These are phyloP conservation scores for Pipistrellus pipistrellus DNA, from an alignment of 2,797 vertebrate species.

Conservation along the genomic window DNA sequence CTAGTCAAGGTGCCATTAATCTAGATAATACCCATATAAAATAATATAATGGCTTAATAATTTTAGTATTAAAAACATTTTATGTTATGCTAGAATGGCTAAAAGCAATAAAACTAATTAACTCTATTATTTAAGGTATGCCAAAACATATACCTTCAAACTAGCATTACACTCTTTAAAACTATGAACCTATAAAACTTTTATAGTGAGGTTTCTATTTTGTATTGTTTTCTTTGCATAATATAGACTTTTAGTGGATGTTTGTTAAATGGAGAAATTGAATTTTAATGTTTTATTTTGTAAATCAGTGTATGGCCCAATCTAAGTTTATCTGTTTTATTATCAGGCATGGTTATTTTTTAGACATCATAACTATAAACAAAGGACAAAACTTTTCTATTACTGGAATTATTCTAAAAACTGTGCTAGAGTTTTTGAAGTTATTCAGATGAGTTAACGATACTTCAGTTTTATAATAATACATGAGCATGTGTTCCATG, in stretches of 20 bases:
- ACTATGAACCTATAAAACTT: background rate
- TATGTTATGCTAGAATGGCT: background rate
- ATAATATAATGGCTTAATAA: background rate
- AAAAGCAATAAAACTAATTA: background rate
- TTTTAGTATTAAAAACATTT: background rate
- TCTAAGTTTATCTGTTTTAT: background rate
- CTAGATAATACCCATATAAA: conserved; percentile 56
- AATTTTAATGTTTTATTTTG: background rate
- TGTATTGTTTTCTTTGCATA: background rate
- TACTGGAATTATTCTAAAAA: conserved; percentile 1
- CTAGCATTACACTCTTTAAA: conserved; percentile 7
- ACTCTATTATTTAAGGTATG: background rate
- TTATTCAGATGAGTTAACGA: background rate
- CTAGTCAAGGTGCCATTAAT: conserved; percentile 31
- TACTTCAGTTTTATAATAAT: background rate
- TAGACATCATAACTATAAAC: background rate
- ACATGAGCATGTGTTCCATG: background rate
- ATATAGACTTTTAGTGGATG: background rate
- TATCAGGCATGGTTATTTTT: background rate
- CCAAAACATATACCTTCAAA: background rate
- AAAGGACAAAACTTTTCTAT: background rate
- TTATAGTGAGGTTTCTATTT: background rate
- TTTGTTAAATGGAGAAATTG: background rate
- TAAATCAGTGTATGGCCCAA: background rate
- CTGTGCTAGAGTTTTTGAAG: background rate